Percentiles rank a stretch among this genome's conserved stretches.
Conservation (phyloP, 1,140 invertebrate genomes). For the Pemphigus obesinymphae region DNA sequence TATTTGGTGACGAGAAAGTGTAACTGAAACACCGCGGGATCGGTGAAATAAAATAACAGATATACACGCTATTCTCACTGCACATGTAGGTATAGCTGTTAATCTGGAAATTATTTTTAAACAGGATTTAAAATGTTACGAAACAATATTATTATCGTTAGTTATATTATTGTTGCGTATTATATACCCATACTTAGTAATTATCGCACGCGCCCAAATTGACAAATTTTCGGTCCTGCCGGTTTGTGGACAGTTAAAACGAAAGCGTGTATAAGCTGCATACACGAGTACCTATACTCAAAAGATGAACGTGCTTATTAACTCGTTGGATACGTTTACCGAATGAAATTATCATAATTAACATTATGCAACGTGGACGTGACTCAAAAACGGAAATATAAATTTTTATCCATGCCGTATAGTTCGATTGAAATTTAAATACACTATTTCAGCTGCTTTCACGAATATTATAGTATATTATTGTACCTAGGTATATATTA, state of each 20-base stretch:
- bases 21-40: slow-evolving; percentile 1
- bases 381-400: not conserved
- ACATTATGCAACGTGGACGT: not conserved
- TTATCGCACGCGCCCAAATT: not conserved
- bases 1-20: slow-evolving; percentile 33
- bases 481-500: not conserved
- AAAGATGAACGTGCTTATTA: slow-evolving; percentile 20
- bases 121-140: not conserved
- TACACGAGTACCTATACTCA: not conserved
- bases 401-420: not conserved
- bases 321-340: slow-evolving; percentile 1
- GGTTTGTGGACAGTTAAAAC: not conserved
- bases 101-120: slow-evolving; percentile 6
- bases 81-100: not conserved
- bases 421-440: not conserved
- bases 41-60: not conserved
- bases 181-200: not conserved
- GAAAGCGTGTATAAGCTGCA: not conserved
- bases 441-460: not conserved
- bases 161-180: not conserved
- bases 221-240: not conserved
- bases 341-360: slow-evolving; percentile 19
- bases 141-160: not conserved
- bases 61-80: not conserved
- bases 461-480: not conserved